Base-by-base conservation (phyloP, 2,113 vertebrate species). In the Alethe diademata region DNA sequence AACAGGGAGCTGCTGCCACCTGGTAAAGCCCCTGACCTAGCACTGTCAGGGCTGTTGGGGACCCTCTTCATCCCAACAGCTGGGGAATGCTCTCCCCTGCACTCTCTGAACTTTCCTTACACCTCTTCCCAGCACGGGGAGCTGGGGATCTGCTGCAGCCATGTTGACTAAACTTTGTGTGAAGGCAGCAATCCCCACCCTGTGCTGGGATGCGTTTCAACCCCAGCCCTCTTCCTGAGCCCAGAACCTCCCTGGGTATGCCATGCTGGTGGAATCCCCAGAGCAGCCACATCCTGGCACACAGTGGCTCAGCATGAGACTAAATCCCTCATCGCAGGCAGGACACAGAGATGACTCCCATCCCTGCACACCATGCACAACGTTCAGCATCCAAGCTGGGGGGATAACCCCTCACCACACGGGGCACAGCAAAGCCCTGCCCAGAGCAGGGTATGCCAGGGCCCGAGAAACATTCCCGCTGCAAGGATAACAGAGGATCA, bases 321-420 rank as follows among this genome's bases (percentile, higher is more conserved):
- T 61, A 29, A 12, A 71, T 64, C 33, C 23, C 31, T 64, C 12
- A 5, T 36, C 9, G 42, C 3, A 3, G 31, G 33, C 25, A 40
- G 33, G 24, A 24, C 28, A 25, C 1, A 3, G 67, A 56, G 50
- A 31, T 53, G 40, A 14, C 31, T 12, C 50, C 73, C 5, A 5
- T 51, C 29, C 40, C 14, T 2, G 19, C 20, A 20, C 5, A 2
- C 14, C 1, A 0, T 38, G 8, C 65, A 35, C 2, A 1, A 71
- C 57, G 64, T 89, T 42, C 60, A 66, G 29, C 57, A 29, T 72
- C 43, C 47, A 24, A 53, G 71, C 19, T 3, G 23, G 16, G 12
- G 23, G 20, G 3, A 19, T 11, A 3, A 35, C 6, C 23, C 24
- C 48, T 70, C 0, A 0, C 29, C 2, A 4, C 0, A 0, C 15